Percentiles rank a stretch among this genome's conserved stretches.
Evolutionary conservation across 1,140 invertebrate genomes (phyloP).

Genomic region (Heliconius himera): DNA sequence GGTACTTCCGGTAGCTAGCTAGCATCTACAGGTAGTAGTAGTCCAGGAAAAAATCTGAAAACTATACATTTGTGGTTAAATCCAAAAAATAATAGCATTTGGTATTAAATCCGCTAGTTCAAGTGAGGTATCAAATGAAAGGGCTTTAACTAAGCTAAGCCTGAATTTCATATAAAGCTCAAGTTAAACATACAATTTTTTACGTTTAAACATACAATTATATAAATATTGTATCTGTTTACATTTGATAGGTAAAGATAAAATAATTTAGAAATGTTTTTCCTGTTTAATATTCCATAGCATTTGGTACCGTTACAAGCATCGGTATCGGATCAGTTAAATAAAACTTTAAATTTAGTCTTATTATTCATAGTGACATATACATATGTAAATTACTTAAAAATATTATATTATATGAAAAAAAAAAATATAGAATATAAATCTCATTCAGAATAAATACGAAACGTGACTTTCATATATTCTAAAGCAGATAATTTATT

Average conservation of each 20-base stretch:
- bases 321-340: background rate
- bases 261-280: background rate
- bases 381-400: background rate
- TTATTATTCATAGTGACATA: background rate
- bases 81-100: no score
- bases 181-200: no score
- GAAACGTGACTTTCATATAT: background rate
- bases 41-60: no score
- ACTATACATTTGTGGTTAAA: no score
- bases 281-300: background rate
- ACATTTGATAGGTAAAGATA: background rate
- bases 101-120: no score
- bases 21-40: no score
- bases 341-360: background rate
- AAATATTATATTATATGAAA: background rate
- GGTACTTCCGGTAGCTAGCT: no score
- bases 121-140: no score
- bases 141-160: no score
- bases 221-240: no score
- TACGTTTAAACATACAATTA: no score
- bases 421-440: background rate
- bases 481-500: conserved; percentile 1
- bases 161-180: no score
- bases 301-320: background rate
- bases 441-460: background rate